Evolutionary conservation across 1,140 invertebrate genomes (phyloP).

Genomic region (Cyrtorhinus lividipennis): DNA sequence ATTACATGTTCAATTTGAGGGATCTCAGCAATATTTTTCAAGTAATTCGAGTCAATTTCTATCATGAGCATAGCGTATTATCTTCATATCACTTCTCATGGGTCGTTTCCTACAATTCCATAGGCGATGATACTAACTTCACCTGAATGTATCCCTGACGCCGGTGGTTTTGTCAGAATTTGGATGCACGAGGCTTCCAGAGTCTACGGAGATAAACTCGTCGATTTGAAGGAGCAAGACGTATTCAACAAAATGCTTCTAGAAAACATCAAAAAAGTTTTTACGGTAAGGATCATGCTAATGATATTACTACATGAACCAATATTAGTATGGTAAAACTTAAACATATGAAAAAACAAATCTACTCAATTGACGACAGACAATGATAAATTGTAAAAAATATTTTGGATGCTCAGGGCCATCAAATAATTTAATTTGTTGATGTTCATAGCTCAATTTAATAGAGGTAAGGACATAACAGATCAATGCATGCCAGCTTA

Average conservation of each 20-base stretch:
- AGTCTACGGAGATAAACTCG: conserved; percentile 81
- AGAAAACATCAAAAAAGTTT: conserved; percentile 70
- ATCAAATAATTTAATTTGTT: too few relatives aligned
- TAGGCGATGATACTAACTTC: conserved; percentile 34
- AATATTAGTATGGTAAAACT: too few relatives aligned
- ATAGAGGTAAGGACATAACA: conserved; percentile 21
- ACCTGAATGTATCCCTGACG: conserved; percentile 49
- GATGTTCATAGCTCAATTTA: conserved; percentile 18
- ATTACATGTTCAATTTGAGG: conserved; percentile 85
- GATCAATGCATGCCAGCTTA: too few relatives aligned
- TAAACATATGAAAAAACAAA: too few relatives aligned
- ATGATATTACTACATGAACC: too few relatives aligned
- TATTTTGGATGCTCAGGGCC: too few relatives aligned
- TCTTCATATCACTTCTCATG: too few relatives aligned
- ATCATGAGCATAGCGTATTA: too few relatives aligned
- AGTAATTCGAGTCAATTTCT: conserved; percentile 32
- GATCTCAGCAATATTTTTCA: conserved; percentile 85
- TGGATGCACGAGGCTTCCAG: conserved; percentile 81
- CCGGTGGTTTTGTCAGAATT: conserved; percentile 55
- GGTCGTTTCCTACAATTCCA: neutral
- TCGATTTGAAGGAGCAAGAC: conserved; percentile 51
- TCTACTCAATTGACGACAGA: neutral
- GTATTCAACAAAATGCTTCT: conserved; percentile 54
- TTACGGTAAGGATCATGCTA: conserved; percentile 61
- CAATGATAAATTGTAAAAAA: too few relatives aligned